phyloP scores from a whole-genome alignment of 2,888 invertebrate species.

The Coronaproctus castanopsis region DNA sequence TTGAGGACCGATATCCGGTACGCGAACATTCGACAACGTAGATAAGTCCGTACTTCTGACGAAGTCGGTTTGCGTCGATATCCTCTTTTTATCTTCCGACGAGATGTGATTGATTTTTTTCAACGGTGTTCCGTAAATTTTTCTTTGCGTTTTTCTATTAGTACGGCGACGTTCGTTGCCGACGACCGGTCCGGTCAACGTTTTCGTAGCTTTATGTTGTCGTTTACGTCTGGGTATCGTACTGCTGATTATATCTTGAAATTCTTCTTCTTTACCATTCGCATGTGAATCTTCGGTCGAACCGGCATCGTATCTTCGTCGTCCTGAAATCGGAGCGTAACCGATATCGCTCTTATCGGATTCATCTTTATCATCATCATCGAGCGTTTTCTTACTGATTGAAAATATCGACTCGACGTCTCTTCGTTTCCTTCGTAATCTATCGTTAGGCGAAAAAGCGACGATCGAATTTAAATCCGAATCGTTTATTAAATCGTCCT shows the following conservation, averaged over 20 bases:
- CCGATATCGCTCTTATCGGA: background rate
- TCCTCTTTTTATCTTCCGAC: background rate
- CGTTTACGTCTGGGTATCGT: background rate
- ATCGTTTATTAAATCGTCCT: background rate
- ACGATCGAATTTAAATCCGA: background rate
- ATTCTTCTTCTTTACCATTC: background rate
- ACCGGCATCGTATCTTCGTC: background rate
- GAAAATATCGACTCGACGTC: background rate
- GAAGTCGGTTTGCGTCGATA: background rate
- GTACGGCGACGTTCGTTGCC: conserved; percentile 2
- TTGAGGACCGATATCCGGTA: conserved; percentile 18
- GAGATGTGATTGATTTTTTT: background rate
- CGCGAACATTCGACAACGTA: conserved; percentile 1
- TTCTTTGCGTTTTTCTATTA: conserved; percentile 2
- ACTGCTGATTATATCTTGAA: background rate
- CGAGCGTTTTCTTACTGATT: background rate
- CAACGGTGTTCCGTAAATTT: conserved; percentile 2
- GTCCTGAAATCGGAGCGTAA: background rate
- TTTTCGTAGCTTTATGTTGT: background rate
- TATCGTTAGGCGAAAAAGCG: background rate
- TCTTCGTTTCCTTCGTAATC: no score
- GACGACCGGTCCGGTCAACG: background rate
- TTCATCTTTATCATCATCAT: background rate
- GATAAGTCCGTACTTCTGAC: background rate
- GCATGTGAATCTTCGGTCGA: background rate